Evolutionary conservation across 1,140 invertebrate genomes (phyloP), one percentile per base, ranked within the genome.

Genomic region (Panagrolaimus sp.): DNA sequence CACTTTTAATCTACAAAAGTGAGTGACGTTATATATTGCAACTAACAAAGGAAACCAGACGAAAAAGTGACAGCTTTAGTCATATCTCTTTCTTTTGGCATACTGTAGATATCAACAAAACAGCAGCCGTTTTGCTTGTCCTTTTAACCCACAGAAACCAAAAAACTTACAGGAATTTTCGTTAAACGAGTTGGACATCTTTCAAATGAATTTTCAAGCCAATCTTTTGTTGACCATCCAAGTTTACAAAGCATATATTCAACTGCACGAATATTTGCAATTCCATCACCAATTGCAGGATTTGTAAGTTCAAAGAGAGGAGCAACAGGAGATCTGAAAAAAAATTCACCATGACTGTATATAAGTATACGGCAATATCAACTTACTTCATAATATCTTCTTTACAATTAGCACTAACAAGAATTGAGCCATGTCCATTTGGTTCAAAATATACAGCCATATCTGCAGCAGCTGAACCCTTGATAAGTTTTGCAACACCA

Each of bases 391-490:
- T 38, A 38, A 38, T 4, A 4, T 20, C 68, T 27, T 70, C 42
- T 13, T 76, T 48, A 70, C 78, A 80, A n/a, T 72, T 68, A 9
- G 80, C 68, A 74, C 83, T 85, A 66, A 87, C 86, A 42, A 83
- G 63, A 43, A 81, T 90, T 1, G 96, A 98, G 9, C 96, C 96
- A 86, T 99, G 96, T 0, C 96, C 96, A 86, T 99, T 99, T 0
- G 96, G 94, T 86, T 99, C 96, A 86, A 99, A 99, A 85, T 98
- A 99, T 14, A 99, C 88, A 4, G 95, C 96, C 79, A 98, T 89
- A 82, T 98, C 95, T 86, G 89, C 97, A 66, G 92, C 87, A 38
- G 88, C 76, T 0, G 96, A 95, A 83, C 90, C 89, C 75, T 91
- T 90, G 83, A 98, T 95, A 16, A 99, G 85, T 86, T 98, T 88